Percentiles rank a stretch among this genome's conserved stretches.
These are phyloP conservation scores for Sphaeramia orbicularis DNA, from an alignment of 2,797 vertebrate species.

Conservation along the genomic window DNA sequence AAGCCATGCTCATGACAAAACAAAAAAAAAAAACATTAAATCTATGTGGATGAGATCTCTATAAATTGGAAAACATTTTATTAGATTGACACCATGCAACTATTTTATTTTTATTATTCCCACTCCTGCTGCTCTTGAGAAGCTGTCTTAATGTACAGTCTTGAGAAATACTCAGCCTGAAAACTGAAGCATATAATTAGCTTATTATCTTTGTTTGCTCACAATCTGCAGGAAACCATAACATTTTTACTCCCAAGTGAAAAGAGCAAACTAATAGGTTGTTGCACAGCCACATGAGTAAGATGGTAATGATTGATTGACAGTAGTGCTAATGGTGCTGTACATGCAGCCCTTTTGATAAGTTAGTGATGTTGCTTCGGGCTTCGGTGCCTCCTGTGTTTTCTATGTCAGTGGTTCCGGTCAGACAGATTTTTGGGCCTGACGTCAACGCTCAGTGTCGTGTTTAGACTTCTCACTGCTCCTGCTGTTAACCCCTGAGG, in stretches of 20 bases:
- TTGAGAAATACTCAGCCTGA: not conserved
- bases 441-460: constrained; percentile 69
- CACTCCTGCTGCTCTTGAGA: constrained; percentile 18
- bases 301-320: constrained; percentile 28
- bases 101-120: constrained; percentile 21
- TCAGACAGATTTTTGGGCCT: constrained; percentile 51
- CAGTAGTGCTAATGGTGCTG: constrained; percentile 7
- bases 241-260: not conserved
- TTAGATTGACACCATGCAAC: not conserved
- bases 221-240: too few relatives aligned
- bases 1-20: too few relatives aligned
- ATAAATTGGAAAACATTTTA: not conserved
- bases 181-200: not conserved
- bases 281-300: not conserved
- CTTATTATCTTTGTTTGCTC: too few relatives aligned
- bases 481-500: constrained; percentile 80
- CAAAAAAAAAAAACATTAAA: too few relatives aligned
- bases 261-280: not conserved
- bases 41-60: too few relatives aligned
- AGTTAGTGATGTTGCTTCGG: not conserved
- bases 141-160: constrained; percentile 8
- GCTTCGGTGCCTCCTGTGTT: constrained; percentile 19
- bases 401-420: constrained; percentile 51
- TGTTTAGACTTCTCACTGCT: constrained; percentile 78
- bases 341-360: not conserved